These are phyloP conservation scores for Gerris lacustris DNA, from an alignment of 2,888 invertebrate species.

Conservation along the genomic window DNA sequence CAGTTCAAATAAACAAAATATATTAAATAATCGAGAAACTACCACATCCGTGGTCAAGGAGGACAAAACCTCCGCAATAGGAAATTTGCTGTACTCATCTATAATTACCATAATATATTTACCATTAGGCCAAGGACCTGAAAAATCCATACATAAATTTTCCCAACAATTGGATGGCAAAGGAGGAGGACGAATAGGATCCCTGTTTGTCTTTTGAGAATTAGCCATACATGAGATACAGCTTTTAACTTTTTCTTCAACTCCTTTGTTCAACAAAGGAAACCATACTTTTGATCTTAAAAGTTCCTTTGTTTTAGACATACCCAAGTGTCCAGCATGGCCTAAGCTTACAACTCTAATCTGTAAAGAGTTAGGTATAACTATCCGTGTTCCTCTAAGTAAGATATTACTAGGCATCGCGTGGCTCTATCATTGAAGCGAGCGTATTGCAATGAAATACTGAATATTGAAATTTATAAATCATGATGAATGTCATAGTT, in stretches of 20 bases:
- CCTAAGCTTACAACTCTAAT: background rate
- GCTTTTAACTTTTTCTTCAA: background rate
- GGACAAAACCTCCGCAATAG: constrained; percentile 2
- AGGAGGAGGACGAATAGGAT: constrained; percentile 8
- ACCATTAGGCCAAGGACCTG: constrained; percentile 7
- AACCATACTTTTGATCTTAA: constrained; percentile 9
- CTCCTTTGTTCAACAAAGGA: background rate
- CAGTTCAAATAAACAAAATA: constrained; percentile 12
- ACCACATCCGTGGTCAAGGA: background rate
- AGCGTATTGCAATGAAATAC: too few species aligned
- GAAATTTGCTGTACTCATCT: constrained; percentile 11
- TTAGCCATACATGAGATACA: constrained; percentile 7
- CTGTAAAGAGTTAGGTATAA: background rate
- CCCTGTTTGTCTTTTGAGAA: background rate
- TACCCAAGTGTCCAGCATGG: constrained; percentile 5
- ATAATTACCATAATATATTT: constrained; percentile 13
- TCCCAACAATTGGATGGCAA: constrained; percentile 7
- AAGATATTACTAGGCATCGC: too few species aligned
- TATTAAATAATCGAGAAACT: background rate
- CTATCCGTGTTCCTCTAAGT: background rate
- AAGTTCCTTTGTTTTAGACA: constrained; percentile 10
- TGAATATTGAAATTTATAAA: too few species aligned
- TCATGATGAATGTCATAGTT: too few species aligned
- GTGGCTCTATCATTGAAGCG: too few species aligned
- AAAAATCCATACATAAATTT: constrained; percentile 12